Conservation (phyloP, 2,888 invertebrate genomes). For the Branchipolynoe longqiensis region DNA sequence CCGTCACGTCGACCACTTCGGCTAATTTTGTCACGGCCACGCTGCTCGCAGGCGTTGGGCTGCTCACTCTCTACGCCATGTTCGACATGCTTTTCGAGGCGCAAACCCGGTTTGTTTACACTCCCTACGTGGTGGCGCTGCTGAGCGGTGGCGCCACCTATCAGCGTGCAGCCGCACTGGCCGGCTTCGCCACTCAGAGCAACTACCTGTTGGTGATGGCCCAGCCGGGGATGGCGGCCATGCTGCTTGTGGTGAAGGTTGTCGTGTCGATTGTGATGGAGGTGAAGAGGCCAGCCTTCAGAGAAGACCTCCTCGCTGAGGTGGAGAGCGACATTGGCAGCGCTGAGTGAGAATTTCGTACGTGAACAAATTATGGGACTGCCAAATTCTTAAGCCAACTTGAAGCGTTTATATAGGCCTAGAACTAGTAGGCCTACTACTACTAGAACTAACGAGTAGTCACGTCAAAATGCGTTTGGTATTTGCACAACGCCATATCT, state of each 20-base stretch:
- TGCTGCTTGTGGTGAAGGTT: background rate
- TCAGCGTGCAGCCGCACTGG: background rate
- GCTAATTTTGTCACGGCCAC: background rate
- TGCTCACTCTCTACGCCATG: background rate
- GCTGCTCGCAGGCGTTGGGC: too few relatives aligned
- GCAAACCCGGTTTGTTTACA: conserved; percentile 6
- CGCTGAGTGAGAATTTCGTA: too few relatives aligned
- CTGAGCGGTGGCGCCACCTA: background rate
- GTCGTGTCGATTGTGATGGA: background rate
- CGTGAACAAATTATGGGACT: too few relatives aligned
- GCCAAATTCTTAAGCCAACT: too few relatives aligned
- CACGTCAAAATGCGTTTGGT: too few relatives aligned
- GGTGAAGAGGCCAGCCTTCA: background rate
- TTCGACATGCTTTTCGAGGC: background rate
- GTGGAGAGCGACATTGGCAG: too few relatives aligned
- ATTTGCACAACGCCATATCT: too few relatives aligned
- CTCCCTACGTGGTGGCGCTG: conserved; percentile 1
- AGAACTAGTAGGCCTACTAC: too few relatives aligned
- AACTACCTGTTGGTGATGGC: background rate
- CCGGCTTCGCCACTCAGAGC: background rate
- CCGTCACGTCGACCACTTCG: background rate
- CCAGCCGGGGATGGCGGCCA: background rate
- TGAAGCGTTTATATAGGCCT: too few relatives aligned
- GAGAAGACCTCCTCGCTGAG: too few relatives aligned
- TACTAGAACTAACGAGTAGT: too few relatives aligned